A percentile compares a stretch with the other conserved stretches of the same genome.
These are phyloP conservation scores for Gandaritis pyraliata DNA, from an alignment of 2,888 invertebrate species.

Conservation along the genomic window DNA sequence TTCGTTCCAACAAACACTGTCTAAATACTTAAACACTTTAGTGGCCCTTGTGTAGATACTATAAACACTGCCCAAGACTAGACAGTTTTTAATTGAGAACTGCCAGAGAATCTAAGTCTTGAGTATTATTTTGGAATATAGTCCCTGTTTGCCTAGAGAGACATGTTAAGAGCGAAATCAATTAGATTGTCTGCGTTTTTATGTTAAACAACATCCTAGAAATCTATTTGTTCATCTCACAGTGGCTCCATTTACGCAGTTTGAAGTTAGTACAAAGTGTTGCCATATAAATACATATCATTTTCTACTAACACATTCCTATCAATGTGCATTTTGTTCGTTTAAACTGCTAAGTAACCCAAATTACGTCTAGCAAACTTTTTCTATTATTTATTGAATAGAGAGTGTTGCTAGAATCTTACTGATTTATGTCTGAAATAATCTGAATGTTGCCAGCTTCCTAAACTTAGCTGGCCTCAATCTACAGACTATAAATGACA, in stretches of 20 bases:
- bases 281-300: slow-evolving; percentile 81
- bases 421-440: slow-evolving; percentile 12
- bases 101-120: too few relatives aligned
- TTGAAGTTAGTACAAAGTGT: slow-evolving; percentile 59
- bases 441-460: slow-evolving; percentile 12
- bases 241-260: slow-evolving; percentile 4
- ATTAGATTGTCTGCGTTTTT: too few relatives aligned
- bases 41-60: too few relatives aligned
- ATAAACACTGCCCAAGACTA: too few relatives aligned
- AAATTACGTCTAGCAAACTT: slow-evolving; percentile 21
- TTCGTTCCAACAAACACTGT: too few relatives aligned
- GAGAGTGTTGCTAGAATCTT: slow-evolving; percentile 7
- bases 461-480: not conserved
- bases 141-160: too few relatives aligned
- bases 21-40: too few relatives aligned
- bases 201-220: too few relatives aligned
- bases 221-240: not conserved
- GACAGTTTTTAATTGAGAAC: too few relatives aligned
- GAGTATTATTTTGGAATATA: too few relatives aligned
- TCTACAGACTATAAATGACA: not conserved
- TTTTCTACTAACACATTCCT: slow-evolving; percentile 73
- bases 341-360: slow-evolving; percentile 27
- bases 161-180: too few relatives aligned
- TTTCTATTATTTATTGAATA: slow-evolving; percentile 16
- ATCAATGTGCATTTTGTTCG: slow-evolving; percentile 44